Base-by-base conservation (phyloP, 2,113 vertebrate genomes). In the Pongo abelii region DNA sequence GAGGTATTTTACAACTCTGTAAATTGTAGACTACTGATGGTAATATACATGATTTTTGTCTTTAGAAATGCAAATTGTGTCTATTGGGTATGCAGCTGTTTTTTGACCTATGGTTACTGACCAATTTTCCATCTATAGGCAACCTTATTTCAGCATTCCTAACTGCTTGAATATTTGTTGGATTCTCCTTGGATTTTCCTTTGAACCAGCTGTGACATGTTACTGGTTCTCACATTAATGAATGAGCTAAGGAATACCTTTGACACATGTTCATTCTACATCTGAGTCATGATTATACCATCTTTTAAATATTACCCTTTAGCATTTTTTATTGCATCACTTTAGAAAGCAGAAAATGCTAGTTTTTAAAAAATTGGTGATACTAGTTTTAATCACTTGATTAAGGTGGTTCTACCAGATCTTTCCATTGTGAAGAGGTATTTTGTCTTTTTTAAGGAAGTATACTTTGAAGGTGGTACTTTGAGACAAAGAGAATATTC, bases 171-270 rank as follows among this genome's bases (percentile, higher is more conserved):
- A 3, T n/a, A 8, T 4, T 38, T 11, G 27, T 35, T 86, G 50
- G 85, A 40, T 40, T 83, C 80, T 89, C 40, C 94, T 57, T 64
- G 75, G 38, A 43, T 40, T 86, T 35, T 43, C 25, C 59, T 81
- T 88, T 20, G 46, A 93, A 72, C 30, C 50, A 59, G 27, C 38
- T 91, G 52, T 30, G 52, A 91, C 78, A 38, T 2, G 22, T 88
- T 69, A 61, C 43, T 50, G 23, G 55, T 57, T 84, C 40, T 94
- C 57, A 67, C 40, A 50, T 74, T 72, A 88, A 79, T 59, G 48
- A 93, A 92, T 10, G 55, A 91, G 35, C 74, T 77, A 80, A 81
- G 77, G 61, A 75, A 18, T 69, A 84, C 38, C 52, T 97, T 64
- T 89, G 94, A 96, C 30, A 55, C 40, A 32, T 46, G 57, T n/a